Evolutionary conservation across 1,140 invertebrate genomes (phyloP).

Genomic region (Tetramorium alpestre): DNA sequence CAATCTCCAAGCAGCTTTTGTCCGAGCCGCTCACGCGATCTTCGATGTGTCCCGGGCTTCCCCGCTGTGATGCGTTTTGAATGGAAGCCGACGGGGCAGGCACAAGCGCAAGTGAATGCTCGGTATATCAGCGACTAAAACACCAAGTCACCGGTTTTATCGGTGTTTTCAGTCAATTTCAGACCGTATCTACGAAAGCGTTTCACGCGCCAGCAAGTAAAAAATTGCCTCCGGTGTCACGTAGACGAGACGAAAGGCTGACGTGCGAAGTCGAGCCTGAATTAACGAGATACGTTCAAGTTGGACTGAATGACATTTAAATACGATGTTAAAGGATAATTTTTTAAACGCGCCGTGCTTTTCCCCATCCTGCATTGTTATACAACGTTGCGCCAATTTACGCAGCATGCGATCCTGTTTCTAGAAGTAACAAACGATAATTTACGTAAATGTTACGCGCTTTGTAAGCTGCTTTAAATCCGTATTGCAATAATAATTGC

Average conservation of each 20-base stretch:
- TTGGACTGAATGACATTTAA: background rate
- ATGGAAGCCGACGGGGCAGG: conserved; percentile 18
- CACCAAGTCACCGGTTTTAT: conserved; percentile 59
- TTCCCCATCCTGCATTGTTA: no score
- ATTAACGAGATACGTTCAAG: background rate
- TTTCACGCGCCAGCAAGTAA: conserved; percentile 54
- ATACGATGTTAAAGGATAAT: background rate
- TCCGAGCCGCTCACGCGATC: conserved; percentile 30
- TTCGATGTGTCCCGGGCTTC: background rate
- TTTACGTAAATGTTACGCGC: conserved; percentile 9
- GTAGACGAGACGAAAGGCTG: conserved; percentile 17
- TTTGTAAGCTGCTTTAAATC: conserved; percentile 25
- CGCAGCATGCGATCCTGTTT: background rate
- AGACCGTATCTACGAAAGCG: conserved; percentile 45
- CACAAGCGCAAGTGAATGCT: conserved; percentile 19
- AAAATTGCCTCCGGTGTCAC: conserved; percentile 34
- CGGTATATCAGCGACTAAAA: conserved; percentile 39
- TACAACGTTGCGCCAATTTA: background rate
- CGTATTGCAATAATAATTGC: conserved; percentile 35
- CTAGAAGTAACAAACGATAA: background rate
- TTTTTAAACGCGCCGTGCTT: background rate
- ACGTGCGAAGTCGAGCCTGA: background rate
- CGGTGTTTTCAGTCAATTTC: conserved; percentile 56
- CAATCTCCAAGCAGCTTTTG: conserved; percentile 55
- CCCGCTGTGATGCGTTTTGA: conserved; percentile 43